Evolutionary conservation across 2,888 invertebrate species (phyloP), one percentile per base, ranked within the genome.

Genomic region (Apoderus coryli): DNA sequence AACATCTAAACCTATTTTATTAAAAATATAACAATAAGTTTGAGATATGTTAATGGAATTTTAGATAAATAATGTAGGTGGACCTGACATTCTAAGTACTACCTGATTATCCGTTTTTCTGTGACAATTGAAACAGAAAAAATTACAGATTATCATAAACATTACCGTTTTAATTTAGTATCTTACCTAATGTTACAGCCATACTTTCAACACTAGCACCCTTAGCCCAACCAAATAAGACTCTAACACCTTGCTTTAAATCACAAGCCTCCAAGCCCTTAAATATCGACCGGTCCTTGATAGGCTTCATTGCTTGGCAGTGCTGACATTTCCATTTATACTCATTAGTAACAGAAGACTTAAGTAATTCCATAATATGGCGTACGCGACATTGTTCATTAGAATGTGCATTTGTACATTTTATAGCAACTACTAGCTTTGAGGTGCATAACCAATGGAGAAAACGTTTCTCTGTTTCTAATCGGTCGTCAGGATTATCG

Each of bases 141-240:
- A n/a, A 19, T 19, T 6, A 19, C 6, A n/a, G n/a, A n/a, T 19
- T n/a, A 19, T 19, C 6, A 19, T 19, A 7, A 19, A 19, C 6
- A 19, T 19, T 19, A 19, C n/a, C 6, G n/a, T 19, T n/a, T 13
- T 9, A 35, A 24, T 12, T 16, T 6, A 10, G 16, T 23, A 14
- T 15, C 28, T 26, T 37, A 39, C 39, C 39, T 33, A 39, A 25
- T 28, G 37, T 35, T 33, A 28, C 33, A 4, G 36, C 32, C 36
- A 39, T 37, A 15, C 32, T 16, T 14, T 39, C 39, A 23, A 39
- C 22, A 16, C 37, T 36, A 13, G 34, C 22, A n/a, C 39, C 39
- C 25, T 39, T 39, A n/a, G 31, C 34, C 39, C 39, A 39, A 25
- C 36, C 39, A 37, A 37, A 39, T 19, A 39, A 27, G 12, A 37